Conservation (phyloP, 2,888 invertebrate species). For the Leptinotarsa rubiginosa region DNA sequence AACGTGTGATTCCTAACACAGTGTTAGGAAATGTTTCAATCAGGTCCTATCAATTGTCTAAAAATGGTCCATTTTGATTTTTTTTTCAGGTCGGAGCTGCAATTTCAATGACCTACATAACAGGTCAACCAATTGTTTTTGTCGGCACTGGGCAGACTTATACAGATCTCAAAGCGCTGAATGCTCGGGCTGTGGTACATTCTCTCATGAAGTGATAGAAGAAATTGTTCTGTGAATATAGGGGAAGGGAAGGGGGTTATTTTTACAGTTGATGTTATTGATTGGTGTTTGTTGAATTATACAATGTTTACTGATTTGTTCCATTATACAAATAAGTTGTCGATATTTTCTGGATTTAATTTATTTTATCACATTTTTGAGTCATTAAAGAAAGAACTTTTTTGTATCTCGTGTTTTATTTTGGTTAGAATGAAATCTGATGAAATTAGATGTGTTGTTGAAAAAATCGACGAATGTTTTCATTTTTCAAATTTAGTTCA, state of each 20-base stretch:
- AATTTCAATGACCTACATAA: conserved; percentile 99
- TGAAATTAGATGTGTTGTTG: too few species aligned
- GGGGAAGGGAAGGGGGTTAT: neutral
- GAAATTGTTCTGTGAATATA: neutral
- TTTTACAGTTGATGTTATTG: conserved; percentile 16
- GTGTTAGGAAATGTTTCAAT: too few species aligned
- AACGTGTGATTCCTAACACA: too few species aligned
- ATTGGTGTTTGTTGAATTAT: conserved; percentile 16
- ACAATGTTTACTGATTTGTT: conserved; percentile 14
- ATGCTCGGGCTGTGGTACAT: conserved; percentile 95
- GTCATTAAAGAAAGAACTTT: neutral
- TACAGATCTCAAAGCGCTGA: conserved; percentile 95
- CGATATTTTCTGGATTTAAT: conserved; percentile 21
- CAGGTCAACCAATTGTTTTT: conserved; percentile 98
- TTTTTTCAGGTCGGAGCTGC: conserved; percentile 92
- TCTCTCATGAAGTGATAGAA: conserved; percentile 88
- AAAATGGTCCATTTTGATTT: conserved; percentile 17
- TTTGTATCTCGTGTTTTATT: neutral
- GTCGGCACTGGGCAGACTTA: conserved; percentile 99
- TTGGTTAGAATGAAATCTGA: neutral
- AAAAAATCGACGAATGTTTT: too few species aligned
- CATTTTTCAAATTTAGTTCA: too few species aligned
- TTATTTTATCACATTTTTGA: conserved; percentile 16
- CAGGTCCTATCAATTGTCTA: too few species aligned
- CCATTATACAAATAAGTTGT: conserved; percentile 7